These are phyloP conservation scores for Microvelia longipes DNA, from an alignment of 1,140 invertebrate genomes.

Conservation along the genomic window DNA sequence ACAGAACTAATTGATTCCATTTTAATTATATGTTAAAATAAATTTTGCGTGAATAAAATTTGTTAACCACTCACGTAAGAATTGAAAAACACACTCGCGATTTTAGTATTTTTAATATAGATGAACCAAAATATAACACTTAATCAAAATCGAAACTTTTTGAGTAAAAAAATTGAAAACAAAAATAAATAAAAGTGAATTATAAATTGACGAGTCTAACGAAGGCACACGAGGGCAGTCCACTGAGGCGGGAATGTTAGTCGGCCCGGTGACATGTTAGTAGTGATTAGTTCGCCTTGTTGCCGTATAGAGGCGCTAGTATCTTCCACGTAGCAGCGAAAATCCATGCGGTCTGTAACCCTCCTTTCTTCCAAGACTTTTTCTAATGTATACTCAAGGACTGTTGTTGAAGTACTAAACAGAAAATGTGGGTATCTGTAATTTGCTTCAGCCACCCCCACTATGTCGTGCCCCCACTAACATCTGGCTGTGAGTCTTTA, in stretches of 20 bases:
- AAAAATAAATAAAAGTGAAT: neutral
- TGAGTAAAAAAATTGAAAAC: neutral
- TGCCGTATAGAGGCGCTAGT: neutral
- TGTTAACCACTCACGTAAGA: neutral
- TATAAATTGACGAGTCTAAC: neutral
- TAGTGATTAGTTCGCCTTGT: neutral
- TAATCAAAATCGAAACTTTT: neutral
- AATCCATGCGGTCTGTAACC: neutral
- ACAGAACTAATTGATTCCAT: too few relatives aligned
- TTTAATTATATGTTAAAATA: neutral
- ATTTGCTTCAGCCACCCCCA: neutral
- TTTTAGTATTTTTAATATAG: too few relatives aligned
- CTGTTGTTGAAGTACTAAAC: neutral
- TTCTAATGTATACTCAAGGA: neutral
- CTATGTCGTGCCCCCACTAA: neutral
- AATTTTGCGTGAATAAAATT: neutral
- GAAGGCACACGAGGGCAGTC: neutral
- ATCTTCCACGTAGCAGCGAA: neutral
- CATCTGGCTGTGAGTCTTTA: neutral
- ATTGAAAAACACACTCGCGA: neutral
- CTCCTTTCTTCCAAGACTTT: neutral
- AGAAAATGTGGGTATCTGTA: neutral
- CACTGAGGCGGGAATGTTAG: neutral
- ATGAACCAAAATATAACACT: neutral
- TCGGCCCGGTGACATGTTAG: neutral